Conservation (phyloP, 1,140 invertebrate species). For the Colletes gigas region DNA sequence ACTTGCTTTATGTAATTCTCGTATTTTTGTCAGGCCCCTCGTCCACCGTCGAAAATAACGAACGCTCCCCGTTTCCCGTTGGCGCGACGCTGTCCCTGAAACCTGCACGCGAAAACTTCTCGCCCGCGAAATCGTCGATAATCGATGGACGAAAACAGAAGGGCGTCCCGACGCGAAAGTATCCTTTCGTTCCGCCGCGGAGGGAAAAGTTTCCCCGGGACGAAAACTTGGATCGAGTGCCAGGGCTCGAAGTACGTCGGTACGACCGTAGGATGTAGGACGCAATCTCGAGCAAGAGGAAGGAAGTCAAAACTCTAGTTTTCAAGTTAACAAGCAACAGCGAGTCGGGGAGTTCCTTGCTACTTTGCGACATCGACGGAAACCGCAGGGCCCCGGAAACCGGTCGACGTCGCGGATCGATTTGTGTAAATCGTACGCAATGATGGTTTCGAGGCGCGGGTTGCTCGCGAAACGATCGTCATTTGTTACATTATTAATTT, state of each 20-base stretch:
- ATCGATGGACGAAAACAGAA: conserved; percentile 42
- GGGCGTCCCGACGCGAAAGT: conserved; percentile 47
- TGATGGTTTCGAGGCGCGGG: too few species aligned
- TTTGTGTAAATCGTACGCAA: not conserved
- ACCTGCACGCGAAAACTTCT: conserved; percentile 27
- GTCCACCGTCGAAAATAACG: conserved; percentile 1
- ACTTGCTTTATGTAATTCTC: not conserved
- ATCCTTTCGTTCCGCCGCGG: conserved; percentile 18
- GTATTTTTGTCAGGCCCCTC: not conserved
- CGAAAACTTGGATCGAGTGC: conserved; percentile 55
- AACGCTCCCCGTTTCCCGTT: conserved; percentile 28
- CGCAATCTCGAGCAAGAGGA: conserved; percentile 32
- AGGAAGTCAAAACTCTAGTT: conserved; percentile 33
- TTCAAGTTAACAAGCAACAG: conserved; percentile 37
- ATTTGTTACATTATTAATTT: too few species aligned
- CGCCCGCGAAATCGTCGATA: conserved; percentile 45
- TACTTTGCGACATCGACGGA: conserved; percentile 5
- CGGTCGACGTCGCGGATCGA: conserved; percentile 11
- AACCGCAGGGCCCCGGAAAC: not conserved
- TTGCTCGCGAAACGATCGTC: not conserved
- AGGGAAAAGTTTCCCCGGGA: conserved; percentile 48
- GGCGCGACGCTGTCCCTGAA: conserved; percentile 45
- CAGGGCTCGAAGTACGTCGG: conserved; percentile 9
- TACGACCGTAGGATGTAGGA: conserved; percentile 28
- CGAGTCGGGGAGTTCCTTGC: conserved; percentile 31